These are phyloP conservation scores for mouse (Mus musculus) DNA, from an alignment of 2,113 vertebrate genomes.

Conservation along the genomic window DNA sequence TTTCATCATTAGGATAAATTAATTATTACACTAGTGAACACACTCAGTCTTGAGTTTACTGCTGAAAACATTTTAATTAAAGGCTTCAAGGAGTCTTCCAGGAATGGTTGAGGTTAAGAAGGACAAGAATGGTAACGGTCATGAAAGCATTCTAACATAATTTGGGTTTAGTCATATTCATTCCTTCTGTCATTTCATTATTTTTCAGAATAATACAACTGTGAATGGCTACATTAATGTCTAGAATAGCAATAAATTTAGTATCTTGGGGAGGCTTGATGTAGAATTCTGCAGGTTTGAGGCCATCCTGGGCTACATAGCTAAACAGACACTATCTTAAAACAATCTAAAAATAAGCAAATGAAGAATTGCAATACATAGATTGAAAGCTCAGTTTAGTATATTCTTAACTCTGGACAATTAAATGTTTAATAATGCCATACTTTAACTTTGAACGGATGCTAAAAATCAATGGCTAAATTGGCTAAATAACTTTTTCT, in stretches of 20 bases:
- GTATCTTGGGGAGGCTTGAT: neutral
- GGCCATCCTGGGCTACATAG: neutral
- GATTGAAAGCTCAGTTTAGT: neutral
- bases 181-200: constrained; percentile 1
- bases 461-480: neutral
- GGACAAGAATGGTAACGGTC: neutral
- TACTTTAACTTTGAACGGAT: neutral
- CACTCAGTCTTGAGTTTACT: constrained; percentile 3
- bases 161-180: neutral
- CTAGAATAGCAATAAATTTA: neutral
- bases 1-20: constrained; percentile 44
- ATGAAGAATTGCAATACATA: neutral
- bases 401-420: neutral
- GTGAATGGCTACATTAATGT: neutral
- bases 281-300: neutral
- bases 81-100: neutral
- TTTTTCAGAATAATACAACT: neutral
- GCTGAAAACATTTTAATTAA: neutral
- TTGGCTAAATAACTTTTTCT: neutral
- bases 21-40: neutral
- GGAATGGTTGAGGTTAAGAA: neutral
- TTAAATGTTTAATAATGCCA: constrained; percentile 14
- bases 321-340: neutral
- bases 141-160: neutral
- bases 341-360: neutral